Base-by-base conservation (phyloP, 23 tunicate species). In the Clavelina lepadiformis region DNA sequence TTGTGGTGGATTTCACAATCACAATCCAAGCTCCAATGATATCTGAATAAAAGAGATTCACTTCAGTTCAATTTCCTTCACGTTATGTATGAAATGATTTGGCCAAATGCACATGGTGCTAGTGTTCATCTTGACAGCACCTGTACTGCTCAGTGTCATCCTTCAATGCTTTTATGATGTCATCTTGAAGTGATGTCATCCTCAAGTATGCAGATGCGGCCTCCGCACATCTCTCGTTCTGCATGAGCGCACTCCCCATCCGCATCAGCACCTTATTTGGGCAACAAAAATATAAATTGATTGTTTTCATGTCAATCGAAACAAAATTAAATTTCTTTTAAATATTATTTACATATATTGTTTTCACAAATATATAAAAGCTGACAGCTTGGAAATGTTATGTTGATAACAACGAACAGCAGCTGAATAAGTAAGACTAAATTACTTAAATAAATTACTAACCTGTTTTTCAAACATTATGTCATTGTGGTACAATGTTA, bases 11-110 rank as follows among this genome's bases (percentile, higher is more conserved):
- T 61, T 37, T 54, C 69, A 28, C 71, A 55, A 29, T 81, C 88
- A 31, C 46, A 71, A 26, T 81, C 80, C 32, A 73, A 25, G 0
- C 74, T 47, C 88, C 88, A 81, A 52, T 81, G 88, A 1, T 66
- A 74, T 38, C 88, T 81, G 72, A 7, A 25, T 27, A 15, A 72
- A 34, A 60, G 63, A 21, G 19, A 29, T 19, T 19, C 13, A 20
- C 28, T 41, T 0, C 51, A 61, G 15, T 29, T 29, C 19, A 18
- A 29, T 0, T 61, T 18, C 19, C 0, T 61, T 61, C 0, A 52
- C 19, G 19, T 61, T 18, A 29, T 29, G 31, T 18, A 61, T 24
- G 56, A 15, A 61, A 13, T 61, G 51, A 30, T 28, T 61, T 27
- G 5, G 51, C 15, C 15, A 61, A 61, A 7, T 11, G 51, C 67